These are phyloP conservation scores for Chorisops tibialis DNA, from an alignment of 2,888 invertebrate species.

Conservation along the genomic window DNA sequence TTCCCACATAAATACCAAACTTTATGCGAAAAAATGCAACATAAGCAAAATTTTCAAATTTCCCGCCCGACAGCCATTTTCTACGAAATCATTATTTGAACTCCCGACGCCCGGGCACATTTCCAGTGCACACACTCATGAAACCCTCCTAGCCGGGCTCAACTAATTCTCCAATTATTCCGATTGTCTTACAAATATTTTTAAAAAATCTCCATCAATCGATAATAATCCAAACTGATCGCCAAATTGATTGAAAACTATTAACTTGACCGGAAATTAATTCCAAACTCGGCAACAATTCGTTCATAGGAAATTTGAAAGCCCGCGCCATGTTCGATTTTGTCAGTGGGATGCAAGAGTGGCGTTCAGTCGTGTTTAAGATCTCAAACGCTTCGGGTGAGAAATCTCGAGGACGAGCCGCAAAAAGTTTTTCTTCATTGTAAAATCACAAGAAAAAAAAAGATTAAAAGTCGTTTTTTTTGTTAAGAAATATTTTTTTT, in stretches of 20 bases:
- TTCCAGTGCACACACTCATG: conserved; percentile 60
- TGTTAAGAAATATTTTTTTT: background rate
- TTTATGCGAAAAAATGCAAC: too few species aligned
- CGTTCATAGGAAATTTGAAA: conserved; percentile 51
- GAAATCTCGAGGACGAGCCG: background rate
- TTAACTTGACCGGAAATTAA: background rate
- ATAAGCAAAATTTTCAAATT: conserved; percentile 42
- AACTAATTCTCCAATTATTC: conserved; percentile 44
- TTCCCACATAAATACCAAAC: too few species aligned
- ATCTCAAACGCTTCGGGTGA: conserved; percentile 50
- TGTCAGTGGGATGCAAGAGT: conserved; percentile 63
- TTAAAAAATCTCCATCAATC: conserved; percentile 33
- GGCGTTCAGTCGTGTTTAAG: conserved; percentile 59
- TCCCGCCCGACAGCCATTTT: conserved; percentile 48
- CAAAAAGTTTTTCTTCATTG: conserved; percentile 36
- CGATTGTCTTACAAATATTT: conserved; percentile 32
- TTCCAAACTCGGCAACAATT: conserved; percentile 4
- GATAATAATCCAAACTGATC: background rate
- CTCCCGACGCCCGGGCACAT: conserved; percentile 50
- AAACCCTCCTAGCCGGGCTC: conserved; percentile 60
- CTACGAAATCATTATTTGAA: conserved; percentile 41
- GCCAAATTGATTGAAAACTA: background rate
- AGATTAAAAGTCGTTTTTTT: conserved; percentile 2
- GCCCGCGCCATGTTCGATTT: conserved; percentile 69
- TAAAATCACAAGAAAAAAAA: conserved; percentile 3